A percentile compares a stretch with the other conserved stretches of the same genome.
These are phyloP conservation scores for Bos indicus DNA, from an alignment of 2,113 vertebrate genomes.

Conservation along the genomic window DNA sequence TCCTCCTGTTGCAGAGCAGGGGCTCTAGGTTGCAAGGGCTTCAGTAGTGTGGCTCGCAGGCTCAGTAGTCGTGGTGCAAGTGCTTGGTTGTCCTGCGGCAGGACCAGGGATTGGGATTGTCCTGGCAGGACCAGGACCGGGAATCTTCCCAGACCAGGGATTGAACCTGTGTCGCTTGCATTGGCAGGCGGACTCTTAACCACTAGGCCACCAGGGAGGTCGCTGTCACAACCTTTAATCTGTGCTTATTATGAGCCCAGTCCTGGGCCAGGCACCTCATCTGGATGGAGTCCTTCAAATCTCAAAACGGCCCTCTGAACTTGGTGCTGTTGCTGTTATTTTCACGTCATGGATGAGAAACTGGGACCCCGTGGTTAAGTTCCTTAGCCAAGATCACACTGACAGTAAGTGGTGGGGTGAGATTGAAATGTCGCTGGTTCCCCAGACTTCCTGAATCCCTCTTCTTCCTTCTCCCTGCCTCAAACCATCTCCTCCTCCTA, in stretches of 20 bases:
- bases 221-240: neutral
- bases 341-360: neutral
- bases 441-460: neutral
- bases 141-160: neutral
- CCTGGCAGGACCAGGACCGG: too few species aligned
- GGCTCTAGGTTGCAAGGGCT: neutral
- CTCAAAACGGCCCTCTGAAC: neutral
- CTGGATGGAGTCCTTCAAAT: neutral
- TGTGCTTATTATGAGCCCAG: neutral
- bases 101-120: neutral
- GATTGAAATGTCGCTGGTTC: neutral
- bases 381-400: neutral
- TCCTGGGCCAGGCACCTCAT: accelerated
- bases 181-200: neutral
- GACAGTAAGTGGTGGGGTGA: accelerated
- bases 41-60: neutral
- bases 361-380: neutral
- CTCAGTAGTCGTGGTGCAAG: neutral
- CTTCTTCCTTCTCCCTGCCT: neutral
- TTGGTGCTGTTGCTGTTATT: neutral
- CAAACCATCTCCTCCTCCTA: neutral
- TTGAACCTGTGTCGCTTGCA: neutral
- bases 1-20: neutral
- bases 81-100: neutral
- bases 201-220: neutral